Evolutionary conservation across 2,888 invertebrate genomes (phyloP).

Genomic region (Drosophila falleni): DNA sequence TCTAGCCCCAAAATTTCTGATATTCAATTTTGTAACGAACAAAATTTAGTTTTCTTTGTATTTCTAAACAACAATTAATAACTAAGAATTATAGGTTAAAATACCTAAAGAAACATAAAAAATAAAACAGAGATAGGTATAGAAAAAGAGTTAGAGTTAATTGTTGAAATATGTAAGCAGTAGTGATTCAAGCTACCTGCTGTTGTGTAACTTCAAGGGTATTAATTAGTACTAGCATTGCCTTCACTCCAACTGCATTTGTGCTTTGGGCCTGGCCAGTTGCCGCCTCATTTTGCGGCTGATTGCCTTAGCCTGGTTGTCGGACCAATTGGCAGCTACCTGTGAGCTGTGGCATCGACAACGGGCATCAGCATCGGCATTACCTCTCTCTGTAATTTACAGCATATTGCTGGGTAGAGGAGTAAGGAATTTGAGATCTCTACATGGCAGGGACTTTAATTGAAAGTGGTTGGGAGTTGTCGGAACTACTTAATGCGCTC

Average conservation of each 20-base stretch:
- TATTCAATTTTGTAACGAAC: too few relatives aligned
- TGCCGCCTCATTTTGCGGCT: conserved; percentile 59
- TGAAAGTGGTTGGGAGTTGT: conserved; percentile 61
- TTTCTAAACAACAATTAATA: background rate
- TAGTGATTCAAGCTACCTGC: background rate
- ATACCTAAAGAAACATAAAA: too few relatives aligned
- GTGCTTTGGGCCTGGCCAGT: conserved; percentile 18
- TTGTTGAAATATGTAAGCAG: background rate
- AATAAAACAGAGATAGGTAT: too few relatives aligned
- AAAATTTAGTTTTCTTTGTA: too few relatives aligned
- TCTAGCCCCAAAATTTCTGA: too few relatives aligned
- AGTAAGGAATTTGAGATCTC: background rate
- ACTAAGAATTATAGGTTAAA: too few relatives aligned
- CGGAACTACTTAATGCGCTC: conserved; percentile 56
- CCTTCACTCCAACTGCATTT: conserved; percentile 17
- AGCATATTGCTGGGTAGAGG: conserved; percentile 20
- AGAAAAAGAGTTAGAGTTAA: too few relatives aligned
- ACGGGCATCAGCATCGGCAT: conserved; percentile 2
- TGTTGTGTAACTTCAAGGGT: conserved; percentile 31
- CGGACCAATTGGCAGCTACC: conserved; percentile 55
- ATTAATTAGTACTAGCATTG: conserved; percentile 46
- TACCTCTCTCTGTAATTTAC: conserved; percentile 50
- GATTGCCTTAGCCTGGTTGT: conserved; percentile 52
- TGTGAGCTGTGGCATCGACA: conserved; percentile 21
- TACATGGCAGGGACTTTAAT: conserved; percentile 38